phyloP scores from a whole-genome alignment of 2,797 vertebrate species.

The Aotus griseimembra region DNA sequence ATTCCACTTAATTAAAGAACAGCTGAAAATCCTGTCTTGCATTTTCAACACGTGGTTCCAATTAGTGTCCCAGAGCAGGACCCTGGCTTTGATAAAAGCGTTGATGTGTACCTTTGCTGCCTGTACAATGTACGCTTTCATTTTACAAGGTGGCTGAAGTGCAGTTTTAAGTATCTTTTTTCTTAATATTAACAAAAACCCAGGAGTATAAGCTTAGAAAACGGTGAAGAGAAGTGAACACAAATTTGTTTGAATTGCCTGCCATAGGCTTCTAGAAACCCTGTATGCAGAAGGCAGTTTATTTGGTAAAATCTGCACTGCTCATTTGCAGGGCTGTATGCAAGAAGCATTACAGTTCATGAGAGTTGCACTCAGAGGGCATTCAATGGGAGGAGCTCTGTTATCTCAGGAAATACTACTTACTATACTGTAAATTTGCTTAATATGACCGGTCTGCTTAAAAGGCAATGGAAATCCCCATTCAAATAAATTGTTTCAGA shows the following conservation, averaged over 20 bases:
- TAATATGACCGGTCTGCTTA: not conserved
- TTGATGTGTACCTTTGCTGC: slow-evolving; percentile 48
- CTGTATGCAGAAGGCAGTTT: not conserved
- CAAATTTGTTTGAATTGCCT: slow-evolving; percentile 53
- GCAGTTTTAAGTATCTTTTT: slow-evolving; percentile 73
- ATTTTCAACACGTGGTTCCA: slow-evolving; percentile 75
- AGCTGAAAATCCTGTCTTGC: slow-evolving; percentile 68
- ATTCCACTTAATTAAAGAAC: slow-evolving; percentile 74
- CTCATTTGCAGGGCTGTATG: slow-evolving; percentile 46
- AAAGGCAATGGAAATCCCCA: slow-evolving; percentile 1
- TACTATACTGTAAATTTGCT: slow-evolving; percentile 23
- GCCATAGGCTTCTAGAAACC: slow-evolving; percentile 19
- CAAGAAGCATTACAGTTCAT: not conserved
- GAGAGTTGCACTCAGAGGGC: not conserved
- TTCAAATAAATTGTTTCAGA: slow-evolving; percentile 26
- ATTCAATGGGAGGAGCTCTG: not conserved
- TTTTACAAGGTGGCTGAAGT: slow-evolving; percentile 70
- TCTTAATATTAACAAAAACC: slow-evolving; percentile 61
- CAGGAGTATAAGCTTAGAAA: slow-evolving; percentile 61
- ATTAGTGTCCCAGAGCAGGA: slow-evolving; percentile 47
- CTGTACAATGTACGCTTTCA: slow-evolving; percentile 74
- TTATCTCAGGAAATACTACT: slow-evolving; percentile 63
- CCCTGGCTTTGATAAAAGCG: slow-evolving; percentile 76
- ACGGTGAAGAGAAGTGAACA: slow-evolving; percentile 28
- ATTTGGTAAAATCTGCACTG: slow-evolving; percentile 34